Evolutionary conservation across 2,888 invertebrate species (phyloP).

Genomic region (Argynnis bischoffii): DNA sequence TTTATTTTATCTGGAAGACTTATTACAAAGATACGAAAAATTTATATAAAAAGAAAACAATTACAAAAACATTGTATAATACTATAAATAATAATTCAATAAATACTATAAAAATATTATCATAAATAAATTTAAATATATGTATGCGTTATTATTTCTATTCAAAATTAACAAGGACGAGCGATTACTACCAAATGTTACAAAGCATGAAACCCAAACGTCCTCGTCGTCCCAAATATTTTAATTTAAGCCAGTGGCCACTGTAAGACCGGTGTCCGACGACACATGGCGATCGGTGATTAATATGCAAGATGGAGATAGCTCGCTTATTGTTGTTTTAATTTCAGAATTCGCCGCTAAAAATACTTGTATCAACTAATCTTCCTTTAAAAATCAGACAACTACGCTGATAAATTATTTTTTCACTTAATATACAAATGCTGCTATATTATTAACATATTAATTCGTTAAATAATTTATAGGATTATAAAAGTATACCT

Average conservation of each 20-base stretch:
- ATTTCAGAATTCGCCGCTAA: conserved; percentile 48
- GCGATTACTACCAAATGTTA: conserved; percentile 69
- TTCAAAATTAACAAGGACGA: conserved; percentile 47
- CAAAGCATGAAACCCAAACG: conserved; percentile 49
- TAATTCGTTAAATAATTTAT: not conserved
- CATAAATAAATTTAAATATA: not conserved
- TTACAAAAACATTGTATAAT: too few species aligned
- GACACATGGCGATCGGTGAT: conserved; percentile 70
- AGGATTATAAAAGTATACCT: not conserved
- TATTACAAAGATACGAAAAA: too few species aligned
- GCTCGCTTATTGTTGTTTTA: conserved; percentile 52
- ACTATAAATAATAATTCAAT: too few species aligned
- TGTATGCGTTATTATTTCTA: not conserved
- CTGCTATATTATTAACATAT: too few species aligned
- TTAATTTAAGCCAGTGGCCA: conserved; percentile 66
- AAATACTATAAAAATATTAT: too few species aligned
- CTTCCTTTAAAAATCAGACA: not conserved
- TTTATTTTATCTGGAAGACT: too few species aligned
- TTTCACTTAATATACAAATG: too few species aligned
- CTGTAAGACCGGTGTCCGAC: conserved; percentile 47
- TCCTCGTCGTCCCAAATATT: conserved; percentile 61
- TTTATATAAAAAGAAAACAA: too few species aligned
- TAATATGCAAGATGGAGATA: conserved; percentile 74
- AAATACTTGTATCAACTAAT: not conserved
- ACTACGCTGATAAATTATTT: too few species aligned